These are phyloP conservation scores for Dunckerocampus dactyliophorus DNA, from an alignment of 2,113 vertebrate species.

Conservation along the genomic window DNA sequence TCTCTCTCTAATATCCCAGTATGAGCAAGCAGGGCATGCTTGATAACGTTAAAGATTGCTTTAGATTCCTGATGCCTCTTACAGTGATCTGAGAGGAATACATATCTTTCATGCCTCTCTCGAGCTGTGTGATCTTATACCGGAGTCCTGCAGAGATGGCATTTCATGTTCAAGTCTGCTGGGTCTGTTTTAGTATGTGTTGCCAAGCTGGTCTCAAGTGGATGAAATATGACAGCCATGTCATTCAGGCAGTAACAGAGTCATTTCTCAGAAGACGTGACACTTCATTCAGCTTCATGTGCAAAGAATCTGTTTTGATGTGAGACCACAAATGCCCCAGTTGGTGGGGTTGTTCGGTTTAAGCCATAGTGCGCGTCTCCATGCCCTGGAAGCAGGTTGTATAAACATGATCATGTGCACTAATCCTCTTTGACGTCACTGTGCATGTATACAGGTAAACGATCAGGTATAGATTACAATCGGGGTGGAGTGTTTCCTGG, in stretches of 20 bases:
- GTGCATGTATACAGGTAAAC: conserved; percentile 39
- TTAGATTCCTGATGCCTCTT: conserved; percentile 18
- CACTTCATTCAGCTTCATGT: conserved; percentile 36
- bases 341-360: conserved; percentile 15
- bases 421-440: conserved; percentile 34
- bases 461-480: conserved; percentile 13
- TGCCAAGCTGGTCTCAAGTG: conserved; percentile 10
- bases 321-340: conserved; percentile 24
- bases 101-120: conserved; percentile 40
- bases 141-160: conserved; percentile 26
- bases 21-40: conserved; percentile 22
- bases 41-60: conserved; percentile 33
- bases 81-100: conserved; percentile 14
- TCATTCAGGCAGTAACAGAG: conserved; percentile 32
- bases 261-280: conserved; percentile 41
- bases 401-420: conserved; percentile 19
- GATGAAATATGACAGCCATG: conserved; percentile 45
- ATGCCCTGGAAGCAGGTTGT: conserved; percentile 14
- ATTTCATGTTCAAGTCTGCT: conserved; percentile 32
- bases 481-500: conserved; percentile 23
- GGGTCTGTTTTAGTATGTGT: conserved; percentile 20
- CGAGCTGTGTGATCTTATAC: conserved; percentile 45
- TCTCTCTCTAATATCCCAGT: conserved; percentile 20
- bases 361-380: conserved; percentile 15
- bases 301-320: conserved; percentile 35